Evolutionary conservation across 2,888 invertebrate genomes (phyloP).

Genomic region (Platycheirus albimanus): DNA sequence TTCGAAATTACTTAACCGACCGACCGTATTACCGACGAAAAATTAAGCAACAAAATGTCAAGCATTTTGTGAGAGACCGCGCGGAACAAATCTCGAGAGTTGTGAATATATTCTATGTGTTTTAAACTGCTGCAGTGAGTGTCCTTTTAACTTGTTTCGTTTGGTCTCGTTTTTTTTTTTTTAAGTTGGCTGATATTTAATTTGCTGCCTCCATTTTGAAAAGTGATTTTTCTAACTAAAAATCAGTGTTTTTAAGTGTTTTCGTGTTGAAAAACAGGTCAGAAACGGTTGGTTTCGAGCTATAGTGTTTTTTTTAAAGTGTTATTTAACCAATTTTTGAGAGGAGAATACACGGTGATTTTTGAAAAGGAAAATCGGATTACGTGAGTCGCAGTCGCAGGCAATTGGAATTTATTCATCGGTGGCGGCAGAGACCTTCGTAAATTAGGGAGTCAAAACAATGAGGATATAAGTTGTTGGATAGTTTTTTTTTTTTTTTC

Average conservation of each 20-base stretch:
- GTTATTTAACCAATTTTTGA: slow-evolving; percentile 54
- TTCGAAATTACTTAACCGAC: slow-evolving; percentile 33
- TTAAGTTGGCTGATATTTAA: background rate
- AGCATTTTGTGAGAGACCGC: slow-evolving; percentile 44
- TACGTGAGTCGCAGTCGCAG: slow-evolving; percentile 70
- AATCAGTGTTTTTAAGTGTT: slow-evolving; percentile 47
- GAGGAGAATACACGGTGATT: no score
- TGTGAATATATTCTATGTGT: slow-evolving; percentile 68
- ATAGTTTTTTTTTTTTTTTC: slow-evolving; percentile 19
- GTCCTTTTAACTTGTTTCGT: no score
- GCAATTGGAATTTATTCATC: slow-evolving; percentile 57
- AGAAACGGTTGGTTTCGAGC: slow-evolving; percentile 37
- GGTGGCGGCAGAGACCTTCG: slow-evolving; percentile 71
- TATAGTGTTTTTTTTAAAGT: slow-evolving; percentile 53
- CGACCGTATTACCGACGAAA: slow-evolving; percentile 36
- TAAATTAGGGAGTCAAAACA: slow-evolving; percentile 66
- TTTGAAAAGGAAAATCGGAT: slow-evolving; percentile 55
- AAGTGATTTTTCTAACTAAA: slow-evolving; percentile 9
- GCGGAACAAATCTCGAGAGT: slow-evolving; percentile 72
- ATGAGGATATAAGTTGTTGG: slow-evolving; percentile 57
- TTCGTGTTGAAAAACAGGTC: slow-evolving; percentile 1
- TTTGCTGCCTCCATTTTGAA: slow-evolving; percentile 54
- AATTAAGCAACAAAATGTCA: slow-evolving; percentile 37
- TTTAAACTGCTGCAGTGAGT: slow-evolving; percentile 70
- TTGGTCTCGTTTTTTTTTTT: no score